Evolutionary conservation across 2,797 vertebrate genomes (phyloP).

Genomic region (Galaxias olidus): DNA sequence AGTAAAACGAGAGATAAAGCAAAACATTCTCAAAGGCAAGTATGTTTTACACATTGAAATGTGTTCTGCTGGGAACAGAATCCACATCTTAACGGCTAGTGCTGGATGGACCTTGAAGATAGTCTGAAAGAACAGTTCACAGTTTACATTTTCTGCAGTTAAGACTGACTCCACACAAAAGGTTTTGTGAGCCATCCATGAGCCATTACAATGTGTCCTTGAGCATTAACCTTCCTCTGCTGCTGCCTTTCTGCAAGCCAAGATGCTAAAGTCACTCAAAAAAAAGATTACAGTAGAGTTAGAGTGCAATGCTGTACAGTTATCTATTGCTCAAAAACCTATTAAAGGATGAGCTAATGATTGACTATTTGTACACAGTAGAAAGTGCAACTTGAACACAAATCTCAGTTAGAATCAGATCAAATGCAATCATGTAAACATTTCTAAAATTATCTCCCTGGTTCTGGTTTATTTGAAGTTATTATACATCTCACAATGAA

Average conservation of each 20-base stretch:
- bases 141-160: slow-evolving; percentile 47
- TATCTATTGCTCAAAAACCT: neutral
- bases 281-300: slow-evolving; percentile 11
- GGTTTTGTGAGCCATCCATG: slow-evolving; percentile 30
- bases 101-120: slow-evolving; percentile 47
- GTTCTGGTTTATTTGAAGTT: no score
- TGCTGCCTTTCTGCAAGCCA: slow-evolving; percentile 30
- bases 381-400: no score
- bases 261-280: slow-evolving; percentile 7
- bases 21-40: neutral
- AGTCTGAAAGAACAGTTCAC: slow-evolving; percentile 39
- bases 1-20: neutral
- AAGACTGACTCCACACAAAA: slow-evolving; percentile 39
- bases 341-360: no score
- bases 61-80: slow-evolving; percentile 34
- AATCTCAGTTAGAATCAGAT: no score
- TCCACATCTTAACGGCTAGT: slow-evolving; percentile 29
- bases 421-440: no score
- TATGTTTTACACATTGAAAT: slow-evolving; percentile 21
- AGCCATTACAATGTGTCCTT: slow-evolving; percentile 52
- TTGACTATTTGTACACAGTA: no score
- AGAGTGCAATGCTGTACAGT: slow-evolving; percentile 5
- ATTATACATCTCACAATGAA: no score
- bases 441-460: no score
- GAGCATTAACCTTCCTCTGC: slow-evolving; percentile 35